Percentiles rank a stretch among this genome's conserved stretches.
These are phyloP conservation scores for Drosophila micromelanica DNA, from an alignment of 1,140 invertebrate genomes.

Conservation along the genomic window DNA sequence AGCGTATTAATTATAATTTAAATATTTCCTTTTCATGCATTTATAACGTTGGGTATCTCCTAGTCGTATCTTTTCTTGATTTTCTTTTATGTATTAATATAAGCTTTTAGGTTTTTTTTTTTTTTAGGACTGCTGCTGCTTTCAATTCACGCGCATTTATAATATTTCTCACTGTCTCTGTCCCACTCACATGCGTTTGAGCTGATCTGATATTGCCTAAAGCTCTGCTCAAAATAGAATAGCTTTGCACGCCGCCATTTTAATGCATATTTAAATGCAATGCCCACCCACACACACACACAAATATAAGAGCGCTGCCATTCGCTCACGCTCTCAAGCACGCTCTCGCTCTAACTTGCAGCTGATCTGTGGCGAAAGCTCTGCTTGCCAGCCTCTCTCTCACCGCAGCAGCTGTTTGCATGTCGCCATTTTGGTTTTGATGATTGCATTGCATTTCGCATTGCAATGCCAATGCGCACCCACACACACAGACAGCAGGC, in stretches of 20 bases:
- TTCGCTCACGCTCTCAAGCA: not conserved
- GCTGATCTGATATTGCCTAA: conserved; percentile 5
- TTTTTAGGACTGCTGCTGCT: not conserved
- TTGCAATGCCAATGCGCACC: conserved; percentile 12
- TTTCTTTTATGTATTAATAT: not conserved
- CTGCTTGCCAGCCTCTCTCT: not conserved
- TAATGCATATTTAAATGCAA: not conserved
- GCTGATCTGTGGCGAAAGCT: conserved; percentile 1
- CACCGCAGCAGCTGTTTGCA: not conserved
- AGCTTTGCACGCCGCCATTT: not conserved
- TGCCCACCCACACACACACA: not conserved
- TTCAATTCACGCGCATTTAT: not conserved
- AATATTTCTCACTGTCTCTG: not conserved
- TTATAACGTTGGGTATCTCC: no score
- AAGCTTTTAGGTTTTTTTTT: not conserved
- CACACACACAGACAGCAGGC: conserved; percentile 1
- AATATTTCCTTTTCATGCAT: no score
- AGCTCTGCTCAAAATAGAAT: not conserved
- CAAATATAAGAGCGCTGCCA: not conserved
- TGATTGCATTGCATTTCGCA: conserved; percentile 12
- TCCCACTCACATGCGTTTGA: not conserved
- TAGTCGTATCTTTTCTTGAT: no score
- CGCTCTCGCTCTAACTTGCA: not conserved
- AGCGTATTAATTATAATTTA: no score
- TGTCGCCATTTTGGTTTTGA: conserved; percentile 9